phyloP scores from a whole-genome alignment of 2,888 invertebrate genomes.

The Odontomyia ornata region DNA sequence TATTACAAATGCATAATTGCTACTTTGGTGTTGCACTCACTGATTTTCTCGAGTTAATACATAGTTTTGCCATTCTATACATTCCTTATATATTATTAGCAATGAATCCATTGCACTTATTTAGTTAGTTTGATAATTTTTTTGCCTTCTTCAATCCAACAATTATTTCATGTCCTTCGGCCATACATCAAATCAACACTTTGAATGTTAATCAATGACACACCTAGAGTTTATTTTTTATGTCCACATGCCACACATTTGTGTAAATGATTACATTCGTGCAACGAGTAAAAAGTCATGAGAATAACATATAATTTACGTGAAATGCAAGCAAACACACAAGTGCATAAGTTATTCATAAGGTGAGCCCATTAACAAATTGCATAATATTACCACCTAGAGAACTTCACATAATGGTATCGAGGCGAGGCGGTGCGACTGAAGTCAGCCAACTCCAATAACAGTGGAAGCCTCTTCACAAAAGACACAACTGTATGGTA shows the following conservation, averaged over 20 bases:
- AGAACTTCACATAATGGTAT: neutral
- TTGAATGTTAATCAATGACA: conserved; percentile 1
- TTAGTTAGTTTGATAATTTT: too few relatives aligned
- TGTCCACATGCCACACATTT: conserved; percentile 11
- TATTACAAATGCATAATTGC: too few relatives aligned
- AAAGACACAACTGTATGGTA: too few relatives aligned
- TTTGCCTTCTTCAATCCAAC: too few relatives aligned
- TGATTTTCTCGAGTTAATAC: too few relatives aligned
- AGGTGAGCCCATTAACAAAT: conserved; percentile 50
- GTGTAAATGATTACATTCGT: neutral
- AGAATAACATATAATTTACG: conserved; percentile 44
- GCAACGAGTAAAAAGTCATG: neutral
- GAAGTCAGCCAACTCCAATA: too few relatives aligned
- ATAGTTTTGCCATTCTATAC: too few relatives aligned
- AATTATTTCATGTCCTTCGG: neutral
- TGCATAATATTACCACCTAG: conserved; percentile 49
- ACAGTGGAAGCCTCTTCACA: too few relatives aligned
- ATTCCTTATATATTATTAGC: too few relatives aligned
- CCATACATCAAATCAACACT: conserved; percentile 30
- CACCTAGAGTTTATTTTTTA: neutral
- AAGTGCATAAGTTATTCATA: conserved; percentile 50
- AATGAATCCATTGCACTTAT: too few relatives aligned
- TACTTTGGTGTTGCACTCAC: too few relatives aligned
- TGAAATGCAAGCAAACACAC: conserved; percentile 43
- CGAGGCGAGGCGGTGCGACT: too few relatives aligned